Evolutionary conservation across 2,113 vertebrate genomes (phyloP).

Genomic region (Conger conger): DNA sequence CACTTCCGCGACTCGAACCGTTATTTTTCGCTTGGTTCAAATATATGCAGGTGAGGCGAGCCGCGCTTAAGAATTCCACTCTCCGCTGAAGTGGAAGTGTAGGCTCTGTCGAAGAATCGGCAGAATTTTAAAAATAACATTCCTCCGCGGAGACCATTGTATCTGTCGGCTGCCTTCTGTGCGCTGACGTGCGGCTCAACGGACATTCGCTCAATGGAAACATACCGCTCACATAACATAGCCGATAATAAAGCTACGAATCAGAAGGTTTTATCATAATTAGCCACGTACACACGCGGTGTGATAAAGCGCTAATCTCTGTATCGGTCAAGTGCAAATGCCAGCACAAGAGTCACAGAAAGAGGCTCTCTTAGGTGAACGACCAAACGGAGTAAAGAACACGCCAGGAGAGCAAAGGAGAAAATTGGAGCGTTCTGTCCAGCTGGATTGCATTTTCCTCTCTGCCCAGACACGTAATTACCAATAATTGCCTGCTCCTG

Average conservation of each 20-base stretch:
- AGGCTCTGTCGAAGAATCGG: neutral
- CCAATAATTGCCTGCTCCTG: constrained; percentile 25
- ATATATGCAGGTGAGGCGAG: neutral
- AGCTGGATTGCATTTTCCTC: neutral
- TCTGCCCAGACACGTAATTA: constrained; percentile 28
- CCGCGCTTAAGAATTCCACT: constrained; percentile 8
- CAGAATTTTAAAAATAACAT: constrained; percentile 5
- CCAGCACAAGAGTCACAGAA: neutral
- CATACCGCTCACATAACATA: neutral
- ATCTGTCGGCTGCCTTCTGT: neutral
- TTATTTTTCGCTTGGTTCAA: neutral
- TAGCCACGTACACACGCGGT: neutral
- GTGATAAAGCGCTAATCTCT: neutral
- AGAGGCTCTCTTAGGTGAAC: neutral
- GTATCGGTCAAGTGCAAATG: neutral
- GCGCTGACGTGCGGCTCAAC: neutral
- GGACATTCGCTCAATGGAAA: neutral
- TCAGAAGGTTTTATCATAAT: neutral
- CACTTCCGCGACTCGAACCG: neutral
- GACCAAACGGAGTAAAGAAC: neutral
- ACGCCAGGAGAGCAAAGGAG: neutral
- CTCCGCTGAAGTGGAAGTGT: neutral
- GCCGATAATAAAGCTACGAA: neutral
- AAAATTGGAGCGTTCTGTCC: constrained; percentile 2
- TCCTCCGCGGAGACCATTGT: neutral